Base-by-base conservation (phyloP, 2,888 invertebrate species). In the Heterodera filipjevi region DNA sequence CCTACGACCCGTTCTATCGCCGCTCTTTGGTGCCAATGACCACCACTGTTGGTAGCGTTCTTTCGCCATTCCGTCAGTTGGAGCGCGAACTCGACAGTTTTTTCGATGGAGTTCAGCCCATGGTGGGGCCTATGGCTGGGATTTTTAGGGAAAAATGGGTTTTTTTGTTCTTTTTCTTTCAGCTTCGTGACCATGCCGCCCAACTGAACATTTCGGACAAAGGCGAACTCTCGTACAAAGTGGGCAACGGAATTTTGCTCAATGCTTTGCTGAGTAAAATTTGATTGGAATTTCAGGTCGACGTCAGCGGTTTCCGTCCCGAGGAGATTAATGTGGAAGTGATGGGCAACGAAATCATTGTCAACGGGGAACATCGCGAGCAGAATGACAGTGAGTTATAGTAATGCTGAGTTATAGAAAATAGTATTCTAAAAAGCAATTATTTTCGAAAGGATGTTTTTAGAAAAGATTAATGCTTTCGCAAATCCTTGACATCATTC, bases 231-330 rank as follows among this genome's bases (percentile, higher is more conserved):
- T 32, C 70, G 19, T 77, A 77, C 49, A 70, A 73, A 22, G 77
- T 59, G 59, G 49, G 49, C 3, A 12, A 49, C 6, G 0, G 49
- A 49, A 19, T 3, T 5, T 49, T 49, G 0, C 16, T 12, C 0
- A 0, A 3, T 49, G 0, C 14, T 16, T 49, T 8, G 49, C 16
- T 5, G 16, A 49, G 10, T 49, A 49, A 3, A 3, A 16, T 49
- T 39, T 39, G 8, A 6, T 2, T 39, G 0, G 0, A 53, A 59
- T 3, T 59, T 59, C n/a, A 59, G 59, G 59, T 77, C 14, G 77
- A 77, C 27, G 77, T 71, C 0, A 72, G 71, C n/a, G 77, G 77
- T 16, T 77, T 77, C 22, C 77, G 76, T 22, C 77, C 77, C 44
- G 77, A 77, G 32, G 77, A 77, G n/a, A 8, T 75, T 30, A 66